These are phyloP conservation scores for Gymnoscelis rufifasciata DNA, from an alignment of 2,888 invertebrate genomes.

Conservation along the genomic window DNA sequence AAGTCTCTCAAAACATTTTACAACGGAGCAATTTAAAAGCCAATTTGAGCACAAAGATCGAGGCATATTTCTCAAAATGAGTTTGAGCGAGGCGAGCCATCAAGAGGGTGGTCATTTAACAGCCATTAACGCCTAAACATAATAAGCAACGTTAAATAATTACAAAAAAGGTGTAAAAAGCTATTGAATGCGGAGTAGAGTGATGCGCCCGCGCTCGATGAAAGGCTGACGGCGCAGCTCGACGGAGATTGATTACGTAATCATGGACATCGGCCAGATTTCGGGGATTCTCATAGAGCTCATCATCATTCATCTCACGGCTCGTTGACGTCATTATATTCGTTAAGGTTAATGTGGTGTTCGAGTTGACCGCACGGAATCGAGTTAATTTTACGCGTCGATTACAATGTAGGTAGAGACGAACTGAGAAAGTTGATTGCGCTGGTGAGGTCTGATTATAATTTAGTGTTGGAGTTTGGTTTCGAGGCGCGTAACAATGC, in stretches of 20 bases:
- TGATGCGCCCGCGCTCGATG: constrained; percentile 64
- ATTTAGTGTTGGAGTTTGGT: constrained; percentile 39
- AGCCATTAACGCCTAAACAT: constrained; percentile 69
- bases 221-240: constrained; percentile 63
- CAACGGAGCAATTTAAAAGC: constrained; percentile 45
- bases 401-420: constrained; percentile 24
- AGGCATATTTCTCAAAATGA: constrained; percentile 46
- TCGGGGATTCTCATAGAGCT: constrained; percentile 70
- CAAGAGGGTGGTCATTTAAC: constrained; percentile 66
- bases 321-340: constrained; percentile 64
- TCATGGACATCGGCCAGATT: constrained; percentile 68
- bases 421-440: constrained; percentile 25
- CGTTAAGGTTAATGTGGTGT: constrained; percentile 43
- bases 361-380: constrained; percentile 40
- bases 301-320: constrained; percentile 71
- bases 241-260: constrained; percentile 77
- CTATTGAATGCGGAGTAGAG: constrained; percentile 59
- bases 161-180: constrained; percentile 71
- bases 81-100: constrained; percentile 47
- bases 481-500: constrained; percentile 48
- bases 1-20: constrained; percentile 38
- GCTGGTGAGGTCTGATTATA: constrained; percentile 32
- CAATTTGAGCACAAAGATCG: constrained; percentile 45
- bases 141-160: constrained; percentile 68
- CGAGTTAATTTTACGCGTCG: constrained; percentile 49